These are phyloP conservation scores for Drosophila sulfurigaster DNA, from an alignment of 1,140 invertebrate genomes.

Conservation along the genomic window DNA sequence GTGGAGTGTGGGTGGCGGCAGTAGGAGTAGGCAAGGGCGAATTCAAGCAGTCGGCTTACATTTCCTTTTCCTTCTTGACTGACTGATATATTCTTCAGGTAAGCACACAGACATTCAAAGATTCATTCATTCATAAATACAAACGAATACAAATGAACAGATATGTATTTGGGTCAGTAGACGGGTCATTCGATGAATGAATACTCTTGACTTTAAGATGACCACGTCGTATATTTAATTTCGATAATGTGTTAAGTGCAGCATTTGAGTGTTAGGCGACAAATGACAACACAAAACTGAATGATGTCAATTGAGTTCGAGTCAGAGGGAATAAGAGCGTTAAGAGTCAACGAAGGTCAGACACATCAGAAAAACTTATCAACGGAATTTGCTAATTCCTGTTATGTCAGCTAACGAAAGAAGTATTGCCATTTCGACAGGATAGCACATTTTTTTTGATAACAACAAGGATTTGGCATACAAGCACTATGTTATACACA, in stretches of 20 bases:
- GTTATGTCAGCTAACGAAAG: neutral
- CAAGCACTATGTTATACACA: too few species aligned
- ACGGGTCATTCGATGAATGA: slow-evolving; percentile 50
- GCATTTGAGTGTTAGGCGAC: neutral
- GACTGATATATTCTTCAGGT: slow-evolving; percentile 39
- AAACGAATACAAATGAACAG: slow-evolving; percentile 19
- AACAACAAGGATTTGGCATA: neutral
- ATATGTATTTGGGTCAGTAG: slow-evolving; percentile 58
- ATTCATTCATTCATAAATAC: neutral
- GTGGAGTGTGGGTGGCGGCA: slow-evolving; percentile 3
- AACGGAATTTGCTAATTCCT: neutral
- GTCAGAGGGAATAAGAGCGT: too few species aligned
- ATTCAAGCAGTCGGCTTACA: slow-evolving; percentile 25
- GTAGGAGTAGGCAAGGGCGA: neutral
- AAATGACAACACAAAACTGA: neutral
- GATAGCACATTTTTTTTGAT: neutral
- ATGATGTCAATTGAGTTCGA: neutral
- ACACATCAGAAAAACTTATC: neutral
- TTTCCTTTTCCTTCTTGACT: slow-evolving; percentile 32
- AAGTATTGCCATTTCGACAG: neutral
- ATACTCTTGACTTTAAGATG: slow-evolving; percentile 51
- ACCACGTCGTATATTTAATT: slow-evolving; percentile 46
- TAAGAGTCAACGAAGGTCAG: too few species aligned
- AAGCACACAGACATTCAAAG: slow-evolving; percentile 2
- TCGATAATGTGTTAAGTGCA: slow-evolving; percentile 18